Conservation (phyloP, 2,113 vertebrate genomes). For the Corythornis vintsioides region DNA sequence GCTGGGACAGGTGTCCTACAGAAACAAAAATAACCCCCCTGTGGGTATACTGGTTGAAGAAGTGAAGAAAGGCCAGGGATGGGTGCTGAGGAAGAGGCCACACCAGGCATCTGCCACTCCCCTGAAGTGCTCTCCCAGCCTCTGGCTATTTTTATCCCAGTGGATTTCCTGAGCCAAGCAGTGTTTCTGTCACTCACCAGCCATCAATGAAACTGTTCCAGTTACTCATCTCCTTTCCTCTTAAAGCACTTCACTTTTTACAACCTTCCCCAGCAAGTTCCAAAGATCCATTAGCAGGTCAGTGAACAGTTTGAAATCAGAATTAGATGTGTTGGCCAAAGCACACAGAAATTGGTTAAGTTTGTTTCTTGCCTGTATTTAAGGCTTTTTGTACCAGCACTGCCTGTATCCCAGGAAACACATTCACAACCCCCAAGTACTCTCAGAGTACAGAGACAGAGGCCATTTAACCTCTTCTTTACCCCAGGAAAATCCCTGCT, state of each 20-base stretch:
- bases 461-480: conserved; percentile 11
- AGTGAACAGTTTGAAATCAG: neutral
- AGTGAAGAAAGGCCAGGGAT: neutral
- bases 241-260: neutral
- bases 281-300: neutral
- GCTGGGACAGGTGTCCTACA: neutral
- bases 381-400: neutral
- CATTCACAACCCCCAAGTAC: neutral
- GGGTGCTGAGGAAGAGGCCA: neutral
- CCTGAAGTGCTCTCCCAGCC: neutral
- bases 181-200: neutral
- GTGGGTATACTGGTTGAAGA: neutral
- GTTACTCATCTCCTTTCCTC: neutral
- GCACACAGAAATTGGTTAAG: neutral
- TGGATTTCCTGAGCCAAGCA: conserved; percentile 11
- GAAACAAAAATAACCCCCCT: fast-evolving
- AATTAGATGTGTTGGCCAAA: neutral
- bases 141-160: conserved; percentile 1
- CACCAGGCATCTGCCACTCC: neutral
- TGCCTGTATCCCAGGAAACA: conserved; percentile 6
- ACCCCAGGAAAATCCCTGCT: neutral
- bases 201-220: neutral
- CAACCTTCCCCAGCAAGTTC: neutral
- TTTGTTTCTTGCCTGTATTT: neutral
- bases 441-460: neutral